phyloP scores from a whole-genome alignment of 2,797 vertebrate genomes.

The Lagocephalus sceleratus region DNA sequence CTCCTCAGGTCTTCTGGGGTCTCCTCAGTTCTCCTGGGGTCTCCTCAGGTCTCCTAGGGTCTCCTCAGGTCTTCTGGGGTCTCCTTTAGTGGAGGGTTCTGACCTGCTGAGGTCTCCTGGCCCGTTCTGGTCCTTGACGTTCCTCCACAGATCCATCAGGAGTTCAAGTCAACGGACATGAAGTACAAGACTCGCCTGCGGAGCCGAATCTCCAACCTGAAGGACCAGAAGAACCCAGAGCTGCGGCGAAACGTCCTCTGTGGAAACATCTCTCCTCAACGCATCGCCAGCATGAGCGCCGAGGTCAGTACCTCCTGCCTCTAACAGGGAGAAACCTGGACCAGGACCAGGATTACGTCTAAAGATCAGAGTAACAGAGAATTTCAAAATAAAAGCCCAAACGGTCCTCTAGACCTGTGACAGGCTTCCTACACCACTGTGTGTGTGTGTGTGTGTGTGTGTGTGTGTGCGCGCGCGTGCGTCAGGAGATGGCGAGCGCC shows the following conservation, averaged over 20 bases:
- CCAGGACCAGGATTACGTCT: no score
- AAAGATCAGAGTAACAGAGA: no score
- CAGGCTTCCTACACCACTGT: no score
- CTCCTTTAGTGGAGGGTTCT: no score
- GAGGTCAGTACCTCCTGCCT: conserved; percentile 75
- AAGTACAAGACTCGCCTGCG: conserved; percentile 91
- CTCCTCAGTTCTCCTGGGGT: no score
- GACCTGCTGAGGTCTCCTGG: no score
- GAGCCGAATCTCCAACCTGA: conserved; percentile 94
- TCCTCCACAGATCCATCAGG: conserved; percentile 84
- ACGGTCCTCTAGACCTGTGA: no score
- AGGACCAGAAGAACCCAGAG: conserved; percentile 93
- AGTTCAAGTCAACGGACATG: conserved; percentile 88
- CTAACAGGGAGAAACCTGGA: neutral
- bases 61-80: no score
- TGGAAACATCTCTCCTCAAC: conserved; percentile 82
- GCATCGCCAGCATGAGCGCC: conserved; percentile 88
- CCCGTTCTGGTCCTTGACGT: no score
- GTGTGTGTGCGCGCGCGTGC: conserved; percentile 11
- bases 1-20: no score
- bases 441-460: neutral
- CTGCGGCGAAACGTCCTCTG: conserved; percentile 88
- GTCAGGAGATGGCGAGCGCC: conserved; percentile 94
- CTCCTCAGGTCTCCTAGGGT: no score
- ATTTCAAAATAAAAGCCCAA: no score